Percentiles rank a stretch among this genome's conserved stretches.
Conservation (phyloP, 2,888 invertebrate species). For the Anthrax anthrax region DNA sequence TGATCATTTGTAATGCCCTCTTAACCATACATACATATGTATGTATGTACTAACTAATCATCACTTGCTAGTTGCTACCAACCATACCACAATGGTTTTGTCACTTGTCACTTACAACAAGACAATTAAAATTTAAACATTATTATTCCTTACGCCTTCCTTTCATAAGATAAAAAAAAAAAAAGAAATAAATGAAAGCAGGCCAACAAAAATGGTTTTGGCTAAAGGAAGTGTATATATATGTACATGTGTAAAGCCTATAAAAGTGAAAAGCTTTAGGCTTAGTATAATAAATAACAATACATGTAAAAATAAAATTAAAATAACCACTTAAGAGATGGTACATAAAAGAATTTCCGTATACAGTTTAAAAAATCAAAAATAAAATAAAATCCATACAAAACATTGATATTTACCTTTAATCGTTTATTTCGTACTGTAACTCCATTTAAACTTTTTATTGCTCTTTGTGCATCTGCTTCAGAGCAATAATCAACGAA, state of each 20-base stretch:
- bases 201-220: neutral
- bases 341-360: too few relatives aligned
- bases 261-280: too few relatives aligned
- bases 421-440: slow-evolving; percentile 81
- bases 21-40: too few relatives aligned
- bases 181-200: neutral
- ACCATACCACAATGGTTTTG: too few relatives aligned
- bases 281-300: too few relatives aligned
- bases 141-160: neutral
- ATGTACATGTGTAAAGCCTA: too few relatives aligned
- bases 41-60: too few relatives aligned
- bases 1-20: slow-evolving; percentile 1
- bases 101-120: neutral
- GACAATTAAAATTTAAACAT: slow-evolving; percentile 5
- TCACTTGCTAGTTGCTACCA: too few relatives aligned
- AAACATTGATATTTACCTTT: slow-evolving; percentile 53
- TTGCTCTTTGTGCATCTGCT: slow-evolving; percentile 75
- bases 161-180: neutral
- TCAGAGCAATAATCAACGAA: slow-evolving; percentile 83
- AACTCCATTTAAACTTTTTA: slow-evolving; percentile 73
- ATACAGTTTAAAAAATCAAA: too few relatives aligned
- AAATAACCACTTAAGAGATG: too few relatives aligned
- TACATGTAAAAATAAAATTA: too few relatives aligned
- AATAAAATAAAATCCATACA: neutral
- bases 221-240: too few relatives aligned